Conservation (phyloP, 2,797 vertebrate genomes). For the Rousettus madagascariensis region DNA sequence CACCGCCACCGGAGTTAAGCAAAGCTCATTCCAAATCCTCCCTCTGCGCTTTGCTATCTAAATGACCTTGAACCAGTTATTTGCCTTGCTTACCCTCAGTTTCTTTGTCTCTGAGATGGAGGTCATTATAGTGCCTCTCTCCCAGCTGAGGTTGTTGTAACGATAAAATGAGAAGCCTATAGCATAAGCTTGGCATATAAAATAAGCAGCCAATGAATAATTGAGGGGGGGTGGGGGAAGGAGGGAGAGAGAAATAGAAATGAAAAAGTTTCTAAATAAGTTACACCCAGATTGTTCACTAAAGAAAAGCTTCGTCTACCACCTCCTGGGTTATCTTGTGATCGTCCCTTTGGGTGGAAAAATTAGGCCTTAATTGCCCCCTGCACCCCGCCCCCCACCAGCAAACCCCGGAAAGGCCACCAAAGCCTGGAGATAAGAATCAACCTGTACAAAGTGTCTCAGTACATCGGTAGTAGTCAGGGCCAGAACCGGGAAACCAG, state of each 20-base stretch:
- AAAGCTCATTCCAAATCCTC: not conserved
- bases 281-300: not conserved
- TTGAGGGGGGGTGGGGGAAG: too few species aligned
- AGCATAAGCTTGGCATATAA: too few species aligned
- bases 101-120: not conserved
- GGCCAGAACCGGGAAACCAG: not conserved
- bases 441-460: not conserved
- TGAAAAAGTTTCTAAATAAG: not conserved
- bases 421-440: not conserved
- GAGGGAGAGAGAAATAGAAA: not conserved
- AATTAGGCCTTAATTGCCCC: not conserved
- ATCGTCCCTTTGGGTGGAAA: not conserved
- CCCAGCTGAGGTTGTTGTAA: not conserved
- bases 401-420: not conserved
- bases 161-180: not conserved
- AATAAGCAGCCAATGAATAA: not conserved
- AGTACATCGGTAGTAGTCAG: too few species aligned
- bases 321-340: not conserved
- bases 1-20: fast-evolving
- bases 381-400: too few species aligned
- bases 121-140: not conserved
- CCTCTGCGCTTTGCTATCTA: not conserved
- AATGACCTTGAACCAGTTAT: not conserved
- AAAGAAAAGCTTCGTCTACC: not conserved
- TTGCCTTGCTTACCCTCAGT: not conserved